These are phyloP conservation scores for Diorhabda carinulata DNA, from an alignment of 1,140 invertebrate genomes.

Conservation along the genomic window DNA sequence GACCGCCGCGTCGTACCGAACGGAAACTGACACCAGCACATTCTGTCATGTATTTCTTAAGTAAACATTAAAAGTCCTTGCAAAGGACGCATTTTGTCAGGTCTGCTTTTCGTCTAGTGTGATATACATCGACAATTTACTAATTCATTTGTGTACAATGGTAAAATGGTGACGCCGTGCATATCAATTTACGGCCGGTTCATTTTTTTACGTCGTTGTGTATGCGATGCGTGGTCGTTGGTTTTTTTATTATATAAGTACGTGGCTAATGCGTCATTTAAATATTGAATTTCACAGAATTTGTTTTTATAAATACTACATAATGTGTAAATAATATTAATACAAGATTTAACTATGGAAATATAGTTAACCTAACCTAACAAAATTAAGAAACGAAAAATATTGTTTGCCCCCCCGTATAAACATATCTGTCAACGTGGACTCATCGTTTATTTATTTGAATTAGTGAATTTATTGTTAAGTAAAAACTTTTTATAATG, in stretches of 20 bases:
- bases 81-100: conserved; percentile 38
- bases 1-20: conserved; percentile 6
- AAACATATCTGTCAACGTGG: too few relatives aligned
- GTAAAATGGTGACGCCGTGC: conserved; percentile 15
- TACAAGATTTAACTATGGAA: too few relatives aligned
- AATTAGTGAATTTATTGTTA: too few relatives aligned
- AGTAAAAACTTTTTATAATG: too few relatives aligned
- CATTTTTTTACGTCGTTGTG: conserved; percentile 12
- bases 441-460: too few relatives aligned
- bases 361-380: too few relatives aligned
- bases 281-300: too few relatives aligned
- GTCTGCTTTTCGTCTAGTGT: conserved; percentile 29
- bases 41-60: conserved; percentile 31
- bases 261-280: background rate
- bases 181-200: conserved; percentile 25
- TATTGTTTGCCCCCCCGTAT: too few relatives aligned
- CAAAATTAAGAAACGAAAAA: too few relatives aligned
- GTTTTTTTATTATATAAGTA: background rate
- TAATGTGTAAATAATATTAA: too few relatives aligned
- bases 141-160: conserved; percentile 38
- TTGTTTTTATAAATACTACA: too few relatives aligned
- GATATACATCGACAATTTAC: conserved; percentile 26
- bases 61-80: conserved; percentile 36
- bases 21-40: conserved; percentile 15
- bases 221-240: background rate